Base-by-base conservation (phyloP, 2,797 vertebrate genomes). In the Orientallactaga sibirica region DNA sequence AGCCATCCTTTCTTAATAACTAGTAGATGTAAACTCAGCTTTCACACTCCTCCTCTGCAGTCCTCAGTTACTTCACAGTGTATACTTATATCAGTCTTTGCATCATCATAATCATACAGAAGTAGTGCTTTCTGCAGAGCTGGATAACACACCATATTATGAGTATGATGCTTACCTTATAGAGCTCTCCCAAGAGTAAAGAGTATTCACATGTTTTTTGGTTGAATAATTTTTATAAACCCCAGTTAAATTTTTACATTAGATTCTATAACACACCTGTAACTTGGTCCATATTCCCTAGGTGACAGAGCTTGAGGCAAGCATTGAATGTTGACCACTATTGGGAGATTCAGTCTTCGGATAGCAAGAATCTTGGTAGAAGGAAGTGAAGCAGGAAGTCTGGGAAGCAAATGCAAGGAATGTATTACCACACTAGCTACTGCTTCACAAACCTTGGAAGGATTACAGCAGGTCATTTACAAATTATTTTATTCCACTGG, bases 121-220 rank as follows among this genome's bases (percentile, higher is more conserved):
- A 70, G 12, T n/a, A 70, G 24, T 70, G 27, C 27, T 70, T 67
- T 70, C n/a, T 78, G 25, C 61, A 82, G 71, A 77, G 37, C 33
- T 64, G 62, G 15, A 37, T 92, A 15, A 78, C 37, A 58, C 25
- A 61, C 43, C 61, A 14, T 80, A 90, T 27, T 82, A 61, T 41
- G 61, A 95, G 43, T 62, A 22, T 37, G 70, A 33, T 55, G 18
- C 71, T 94, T 89, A 41, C 43, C 25, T 61, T 67, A 71, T 0
- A 78, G 2, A 71, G 20, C 19, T 1, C 20, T 58, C 67, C 22
- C 20, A 16, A 10, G 29, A 73, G 11, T 92, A 81, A 73, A 58
- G 33, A 58, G 58, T 86, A 77, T 93, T 89, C 71, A 81, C 18
- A 52, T 84, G 15, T 68, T 52, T 89, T 83, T 33, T 52, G 52